Percentiles rank a stretch among this genome's conserved stretches.
These are phyloP conservation scores for Troilus luridus DNA, from an alignment of 2,888 invertebrate species.

Conservation along the genomic window DNA sequence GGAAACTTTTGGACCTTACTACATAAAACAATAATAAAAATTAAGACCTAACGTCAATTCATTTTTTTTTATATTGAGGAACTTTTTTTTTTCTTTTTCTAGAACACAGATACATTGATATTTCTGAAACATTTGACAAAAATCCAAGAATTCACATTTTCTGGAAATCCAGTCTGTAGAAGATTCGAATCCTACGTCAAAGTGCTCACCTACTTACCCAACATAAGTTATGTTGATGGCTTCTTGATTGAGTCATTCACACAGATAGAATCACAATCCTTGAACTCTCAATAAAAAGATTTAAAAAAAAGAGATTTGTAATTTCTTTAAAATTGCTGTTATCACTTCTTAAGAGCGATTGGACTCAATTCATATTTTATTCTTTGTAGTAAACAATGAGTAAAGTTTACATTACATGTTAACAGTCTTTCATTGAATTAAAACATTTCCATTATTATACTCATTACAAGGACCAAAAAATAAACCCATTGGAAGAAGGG, in stretches of 20 bases:
- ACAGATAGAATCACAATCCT: constrained; percentile 4
- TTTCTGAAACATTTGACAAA: constrained; percentile 56
- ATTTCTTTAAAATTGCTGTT: background rate
- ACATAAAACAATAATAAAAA: too few species aligned
- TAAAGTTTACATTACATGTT: too few species aligned
- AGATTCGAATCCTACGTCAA: constrained; percentile 55
- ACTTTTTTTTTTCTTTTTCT: background rate
- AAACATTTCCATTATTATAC: too few species aligned
- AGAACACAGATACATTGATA: constrained; percentile 58
- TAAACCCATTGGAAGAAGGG: too few species aligned
- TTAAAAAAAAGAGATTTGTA: background rate
- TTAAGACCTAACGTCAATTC: too few species aligned
- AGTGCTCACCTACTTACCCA: constrained; percentile 59
- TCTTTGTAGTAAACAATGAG: too few species aligned
- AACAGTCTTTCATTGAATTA: too few species aligned
- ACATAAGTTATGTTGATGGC: constrained; percentile 60
- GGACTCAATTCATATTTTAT: too few species aligned
- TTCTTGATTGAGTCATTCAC: constrained; percentile 52
- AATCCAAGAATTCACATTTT: constrained; percentile 60
- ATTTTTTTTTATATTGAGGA: background rate
- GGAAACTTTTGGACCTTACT: too few species aligned
- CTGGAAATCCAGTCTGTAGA: constrained; percentile 61
- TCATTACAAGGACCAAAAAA: too few species aligned
- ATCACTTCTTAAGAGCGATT: too few species aligned
- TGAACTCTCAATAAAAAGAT: background rate